Evolutionary conservation across 2,888 invertebrate genomes (phyloP), one percentile per base, ranked within the genome.

Genomic region (Cotesia congregata): DNA sequence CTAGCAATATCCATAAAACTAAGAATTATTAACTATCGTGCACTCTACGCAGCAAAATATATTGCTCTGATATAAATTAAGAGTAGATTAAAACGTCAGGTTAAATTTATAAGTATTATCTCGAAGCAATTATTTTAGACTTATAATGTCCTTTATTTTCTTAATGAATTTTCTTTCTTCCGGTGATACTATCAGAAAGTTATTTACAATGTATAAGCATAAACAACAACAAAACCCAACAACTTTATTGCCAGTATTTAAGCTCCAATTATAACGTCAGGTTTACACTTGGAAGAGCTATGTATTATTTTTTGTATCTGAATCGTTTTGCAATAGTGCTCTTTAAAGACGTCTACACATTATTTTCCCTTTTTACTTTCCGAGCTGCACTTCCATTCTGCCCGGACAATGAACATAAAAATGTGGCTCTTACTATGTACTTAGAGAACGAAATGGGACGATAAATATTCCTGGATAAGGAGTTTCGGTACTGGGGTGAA

Each of bases 381-480:
- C 38, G 17, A 69, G 12, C 50, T 67, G 77, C 76, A 77, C 77
- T 78, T 67, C 30, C 30, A 30, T 30, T 30, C 79, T 78, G 74
- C 79, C 78, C 71, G 72, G 78, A 80, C 80, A 84, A 83, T 82
- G 79, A 80, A 79, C 78, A 78, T 81, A 81, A 82, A 82, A 83
- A 83, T 83, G 82, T 80, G 80, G 82, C 84, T 84, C 82, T 85
- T 83, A 82, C 80, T 79, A 78, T 82, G 81, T 81, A 84, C 83
- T 86, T 84, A 82, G 80, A 78, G 79, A 78, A 75, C 79, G 80
- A 82, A 85, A 85, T 84, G 83, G 84, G 80, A 82, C 83, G 82
- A 85, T 86, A 86, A 86, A 86, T 85, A 85, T 85, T 83, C 83
- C 50, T 74, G 77, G 74, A 77, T 77, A 77, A 77, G 74, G 74